Conservation (phyloP, 2,888 invertebrate species). For the Dasysyrphus tricinctus region DNA sequence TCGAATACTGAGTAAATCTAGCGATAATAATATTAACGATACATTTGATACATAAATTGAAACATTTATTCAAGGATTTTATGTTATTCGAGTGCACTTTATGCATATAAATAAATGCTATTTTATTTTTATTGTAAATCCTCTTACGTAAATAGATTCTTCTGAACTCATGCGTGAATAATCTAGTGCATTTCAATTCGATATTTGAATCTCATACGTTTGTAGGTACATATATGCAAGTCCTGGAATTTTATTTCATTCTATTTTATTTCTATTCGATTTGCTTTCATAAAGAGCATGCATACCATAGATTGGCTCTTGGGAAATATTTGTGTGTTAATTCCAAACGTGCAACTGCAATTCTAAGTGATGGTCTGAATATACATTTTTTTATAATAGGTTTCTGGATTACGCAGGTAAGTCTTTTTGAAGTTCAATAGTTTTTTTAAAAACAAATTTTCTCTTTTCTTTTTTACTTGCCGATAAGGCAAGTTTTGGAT, state of each 20-base stretch:
- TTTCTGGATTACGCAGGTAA: too few relatives aligned
- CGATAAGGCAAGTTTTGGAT: too few relatives aligned
- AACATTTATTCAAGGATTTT: not conserved
- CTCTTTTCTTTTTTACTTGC: too few relatives aligned
- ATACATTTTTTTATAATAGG: too few relatives aligned
- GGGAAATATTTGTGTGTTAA: constrained; percentile 13
- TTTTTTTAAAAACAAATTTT: too few relatives aligned
- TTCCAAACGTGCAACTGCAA: not conserved
- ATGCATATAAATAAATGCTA: not conserved
- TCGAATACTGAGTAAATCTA: not conserved
- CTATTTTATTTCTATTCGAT: constrained; percentile 5
- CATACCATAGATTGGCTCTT: not conserved
- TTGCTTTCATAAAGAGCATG: not conserved
- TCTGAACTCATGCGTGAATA: constrained; percentile 17
- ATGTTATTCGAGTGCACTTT: not conserved
- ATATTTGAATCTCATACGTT: not conserved
- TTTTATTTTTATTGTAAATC: constrained; percentile 10
- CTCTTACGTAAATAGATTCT: constrained; percentile 11
- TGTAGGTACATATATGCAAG: not conserved
- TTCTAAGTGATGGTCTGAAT: not conserved
- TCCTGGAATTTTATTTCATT: constrained; percentile 18
- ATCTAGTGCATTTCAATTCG: not conserved
- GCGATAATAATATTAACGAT: not conserved
- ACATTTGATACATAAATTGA: not conserved
- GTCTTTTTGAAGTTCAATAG: too few relatives aligned